phyloP scores from a whole-genome alignment of 2,888 invertebrate species.

The Trimorus sp. region DNA sequence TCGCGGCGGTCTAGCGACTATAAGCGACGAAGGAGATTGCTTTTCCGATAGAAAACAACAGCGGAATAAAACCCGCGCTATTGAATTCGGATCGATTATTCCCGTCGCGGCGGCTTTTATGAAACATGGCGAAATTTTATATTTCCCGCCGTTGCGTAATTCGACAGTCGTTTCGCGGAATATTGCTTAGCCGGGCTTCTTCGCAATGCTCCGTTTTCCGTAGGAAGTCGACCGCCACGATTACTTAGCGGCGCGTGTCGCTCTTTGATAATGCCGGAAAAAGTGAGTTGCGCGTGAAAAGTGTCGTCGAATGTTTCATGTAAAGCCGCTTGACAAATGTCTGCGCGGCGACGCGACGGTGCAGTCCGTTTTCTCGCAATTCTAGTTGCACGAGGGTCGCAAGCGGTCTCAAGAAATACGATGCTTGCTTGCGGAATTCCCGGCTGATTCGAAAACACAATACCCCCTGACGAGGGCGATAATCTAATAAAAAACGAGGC shows the following conservation, averaged over 20 bases:
- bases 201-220: too few species aligned
- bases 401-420: constrained; percentile 41
- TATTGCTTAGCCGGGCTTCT: too few species aligned
- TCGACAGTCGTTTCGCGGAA: too few species aligned
- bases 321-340: constrained; percentile 31
- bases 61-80: constrained; percentile 18
- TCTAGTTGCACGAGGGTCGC: constrained; percentile 26
- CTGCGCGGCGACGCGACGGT: constrained; percentile 5
- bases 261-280: constrained; percentile 2
- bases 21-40: constrained; percentile 18
- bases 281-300: constrained; percentile 5
- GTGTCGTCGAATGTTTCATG: constrained; percentile 30
- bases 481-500: constrained; percentile 34
- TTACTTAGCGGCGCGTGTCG: too few species aligned
- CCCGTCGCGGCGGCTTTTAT: constrained; percentile 5
- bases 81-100: constrained; percentile 18
- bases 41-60: constrained; percentile 28
- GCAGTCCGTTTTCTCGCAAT: constrained; percentile 20
- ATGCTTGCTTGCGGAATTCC: constrained; percentile 43
- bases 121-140: constrained; percentile 13
- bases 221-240: too few species aligned
- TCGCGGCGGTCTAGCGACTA: constrained; percentile 2
- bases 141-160: neutral
- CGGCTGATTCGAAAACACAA: constrained; percentile 43
- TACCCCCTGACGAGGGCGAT: constrained; percentile 34